Base-by-base conservation (phyloP, 2,797 vertebrate species). In the Hippocampus kuda region DNA sequence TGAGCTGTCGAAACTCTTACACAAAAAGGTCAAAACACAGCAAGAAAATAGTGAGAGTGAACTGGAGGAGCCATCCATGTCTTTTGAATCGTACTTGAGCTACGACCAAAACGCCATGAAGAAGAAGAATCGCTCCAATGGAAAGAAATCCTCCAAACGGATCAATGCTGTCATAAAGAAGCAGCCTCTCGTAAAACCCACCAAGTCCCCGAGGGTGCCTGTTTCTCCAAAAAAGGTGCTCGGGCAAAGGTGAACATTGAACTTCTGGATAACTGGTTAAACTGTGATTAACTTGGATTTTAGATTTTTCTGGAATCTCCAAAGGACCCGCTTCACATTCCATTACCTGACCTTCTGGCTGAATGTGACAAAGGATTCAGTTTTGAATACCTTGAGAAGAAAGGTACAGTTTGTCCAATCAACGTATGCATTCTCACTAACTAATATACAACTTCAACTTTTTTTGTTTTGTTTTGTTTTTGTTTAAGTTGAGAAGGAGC, bases 11-110 rank as follows among this genome's bases (percentile, higher is more conserved):
- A 72, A 74, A 62, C n/a, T 68, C 42, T 79, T 70, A 68, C 57
- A 48, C 6, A 81, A 87, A 76, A 80, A 75, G 59, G 7, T 3
- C 3, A 83, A 85, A 71, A 62, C 1, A 1, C 76, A 78, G 7
- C 51, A 16, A 38, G 53, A 67, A 51, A 62, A 68, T 0, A 5
- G 66, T 2, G 51, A 44, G 6, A 59, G 27, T 12, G 65, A 69
- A 9, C 27, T 78, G 20, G 87, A 90, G 2, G 68, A 73, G 7
- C 88, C 91, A 2, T 76, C 83, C 44, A 90, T 91, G 92, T 93
- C 94, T 66, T 96, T 97, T 84, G 95, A 96, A 73, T 92, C 92
- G 0, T 95, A 72, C 53, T 84, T 94, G 72, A 94, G 86, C 85
- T 97, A 95, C 70, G 92, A 94, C 7, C 67, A 86, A 26, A 83